Base-by-base conservation (phyloP, 2,113 vertebrate species). In the Pedetes capensis region DNA sequence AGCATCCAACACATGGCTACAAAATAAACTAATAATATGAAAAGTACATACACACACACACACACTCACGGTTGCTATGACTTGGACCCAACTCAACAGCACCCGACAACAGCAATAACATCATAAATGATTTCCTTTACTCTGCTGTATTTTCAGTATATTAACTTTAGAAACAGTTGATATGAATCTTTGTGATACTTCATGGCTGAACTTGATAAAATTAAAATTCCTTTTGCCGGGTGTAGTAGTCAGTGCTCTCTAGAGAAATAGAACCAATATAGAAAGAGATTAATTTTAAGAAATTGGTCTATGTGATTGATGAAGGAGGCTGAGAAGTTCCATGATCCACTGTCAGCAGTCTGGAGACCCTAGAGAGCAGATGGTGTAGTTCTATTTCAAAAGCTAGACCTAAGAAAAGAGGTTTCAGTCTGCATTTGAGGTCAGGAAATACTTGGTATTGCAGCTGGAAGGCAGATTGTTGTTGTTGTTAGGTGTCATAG, bases 121-220 rank as follows among this genome's bases (percentile, higher is more conserved):
- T 72, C 6, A 3, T 37, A 75, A 55, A 37, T 55, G 12, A 72
- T 61, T 85, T 74, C 42, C 68, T 93, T 61, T 61, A 34, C 20
- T 64, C 22, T 2, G 51, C 44, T 74, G 12, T 11, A 44, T 20
- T 32, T 80, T 22, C 17, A 27, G 12, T 85, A 49, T 14, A 34
- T 44, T 69, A 49, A n/a, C 51, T 74, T 57, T 75, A 69, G 66
- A 81, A 79, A 16, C 51, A 55, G 29, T 66, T n/a, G n/a, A 80
- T 11, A 1, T 37, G 47, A 91, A 94, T 2, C 32, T 82, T 90
- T 87, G 82, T 66, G 20, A 87, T 49, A 57, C 14, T 89, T 92
- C 23, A 68, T 68, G 64, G 23, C 8, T 80, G 57, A 92, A 68
- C 64, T 79, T 80, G n/a, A 92, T 20, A 89, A 92, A 85, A 89